Base-by-base conservation (phyloP, 2,797 vertebrate species). In the Pipistrellus pygmaeus region DNA sequence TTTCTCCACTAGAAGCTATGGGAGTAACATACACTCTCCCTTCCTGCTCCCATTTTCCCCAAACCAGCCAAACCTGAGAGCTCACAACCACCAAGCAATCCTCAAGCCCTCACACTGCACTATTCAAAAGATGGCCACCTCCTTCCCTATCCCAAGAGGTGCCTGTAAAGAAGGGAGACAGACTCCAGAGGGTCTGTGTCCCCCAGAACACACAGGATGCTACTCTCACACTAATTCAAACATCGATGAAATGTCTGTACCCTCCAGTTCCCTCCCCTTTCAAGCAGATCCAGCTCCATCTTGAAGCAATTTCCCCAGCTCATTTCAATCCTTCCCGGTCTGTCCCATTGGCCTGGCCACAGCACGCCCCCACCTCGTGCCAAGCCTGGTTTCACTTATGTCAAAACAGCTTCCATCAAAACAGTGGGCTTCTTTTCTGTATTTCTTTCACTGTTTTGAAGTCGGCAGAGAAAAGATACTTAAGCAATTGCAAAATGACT, bases 381-480 rank as follows among this genome's bases (percentile, higher is more conserved):
- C 93, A 97, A 93, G 91, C 51, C 95, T 96, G 95, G 81, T 77
- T 97, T 96, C 85, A 90, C 78, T 96, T 95, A 96, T 72, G 81
- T 96, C 93, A 91, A 80, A 95, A 92, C 78, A 95, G 64, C 90
- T 96, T 93, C 90, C 88, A 86, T 96, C 94, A 85, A 85, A 90
- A 94, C 23, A 87, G 35, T 20, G 78, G 93, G 66, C 71, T 92
- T 62, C 90, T 88, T 88, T 91, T 77, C 92, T 2, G 15, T 85
- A 75, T 73, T 71, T 81, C 85, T 84, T 85, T 87, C 57, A 46
- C 76, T 89, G 81, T 94, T 96, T 72, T 93, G 93, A 93, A 95
- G 77, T 89, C 23, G 35, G 89, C 71, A 85, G 85, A 94, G 81
- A 66, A 88, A 32, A 87, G 60, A 93, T 23, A 88, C 57, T 72